These are phyloP conservation scores for Limnothrissa miodon DNA, from an alignment of 2,113 vertebrate species.

Conservation along the genomic window DNA sequence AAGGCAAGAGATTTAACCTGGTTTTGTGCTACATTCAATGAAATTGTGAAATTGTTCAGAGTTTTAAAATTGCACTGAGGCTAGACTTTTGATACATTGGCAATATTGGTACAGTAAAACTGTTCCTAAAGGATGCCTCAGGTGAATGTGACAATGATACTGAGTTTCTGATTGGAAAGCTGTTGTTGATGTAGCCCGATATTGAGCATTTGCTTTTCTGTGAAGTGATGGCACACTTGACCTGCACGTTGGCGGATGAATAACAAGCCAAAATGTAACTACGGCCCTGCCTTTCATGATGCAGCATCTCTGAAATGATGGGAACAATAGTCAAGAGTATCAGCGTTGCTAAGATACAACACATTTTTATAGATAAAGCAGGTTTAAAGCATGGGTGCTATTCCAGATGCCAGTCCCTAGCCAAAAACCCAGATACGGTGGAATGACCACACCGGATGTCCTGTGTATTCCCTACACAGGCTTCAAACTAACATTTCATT, in stretches of 20 bases:
- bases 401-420: background rate
- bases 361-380: background rate
- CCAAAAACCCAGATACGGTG: background rate
- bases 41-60: background rate
- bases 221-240: background rate
- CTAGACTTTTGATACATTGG: background rate
- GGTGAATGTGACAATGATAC: background rate
- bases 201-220: background rate
- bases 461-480: slow-evolving; percentile 5
- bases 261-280: background rate
- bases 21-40: too few relatives aligned
- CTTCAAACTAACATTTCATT: slow-evolving; percentile 19
- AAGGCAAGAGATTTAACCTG: background rate
- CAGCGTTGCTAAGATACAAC: background rate
- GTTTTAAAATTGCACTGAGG: background rate
- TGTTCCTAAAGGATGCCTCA: background rate
- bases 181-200: background rate
- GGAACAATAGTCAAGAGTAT: background rate
- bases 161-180: background rate
- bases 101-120: background rate
- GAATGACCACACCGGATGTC: slow-evolving; percentile 22
- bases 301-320: background rate
- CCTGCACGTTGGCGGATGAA: background rate
- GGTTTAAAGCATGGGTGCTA: background rate
- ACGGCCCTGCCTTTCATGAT: background rate